These are phyloP conservation scores for Vidua chalybeata DNA, from an alignment of 2,113 vertebrate species.

Conservation along the genomic window DNA sequence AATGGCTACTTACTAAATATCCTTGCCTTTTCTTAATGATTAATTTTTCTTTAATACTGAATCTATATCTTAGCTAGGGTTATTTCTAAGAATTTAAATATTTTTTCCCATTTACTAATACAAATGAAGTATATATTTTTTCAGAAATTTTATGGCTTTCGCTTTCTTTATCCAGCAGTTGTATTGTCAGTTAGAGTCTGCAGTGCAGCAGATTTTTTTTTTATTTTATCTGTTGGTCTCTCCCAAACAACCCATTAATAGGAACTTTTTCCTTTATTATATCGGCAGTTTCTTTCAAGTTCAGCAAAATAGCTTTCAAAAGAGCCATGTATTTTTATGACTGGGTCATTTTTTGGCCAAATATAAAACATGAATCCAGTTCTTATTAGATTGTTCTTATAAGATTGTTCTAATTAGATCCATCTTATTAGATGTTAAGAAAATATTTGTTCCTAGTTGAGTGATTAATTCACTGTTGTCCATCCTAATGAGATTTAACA, in stretches of 20 bases:
- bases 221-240: background rate
- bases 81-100: background rate
- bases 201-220: rapidly evolving
- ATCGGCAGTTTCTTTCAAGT: background rate
- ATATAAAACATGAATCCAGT: background rate
- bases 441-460: background rate
- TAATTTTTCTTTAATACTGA: background rate
- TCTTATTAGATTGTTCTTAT: background rate
- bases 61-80: background rate
- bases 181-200: background rate
- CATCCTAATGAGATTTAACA: background rate
- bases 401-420: no score
- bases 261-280: background rate
- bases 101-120: background rate
- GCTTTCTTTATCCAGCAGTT: background rate
- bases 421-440: background rate
- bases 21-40: background rate
- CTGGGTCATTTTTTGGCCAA: background rate
- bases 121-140: background rate
- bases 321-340: background rate
- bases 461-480: background rate
- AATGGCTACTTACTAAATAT: background rate
- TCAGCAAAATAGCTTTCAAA: background rate
- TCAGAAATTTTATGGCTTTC: background rate
- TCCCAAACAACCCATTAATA: background rate